Evolutionary conservation across 1,140 invertebrate genomes (phyloP).

Genomic region (Zaprionus capensis): DNA sequence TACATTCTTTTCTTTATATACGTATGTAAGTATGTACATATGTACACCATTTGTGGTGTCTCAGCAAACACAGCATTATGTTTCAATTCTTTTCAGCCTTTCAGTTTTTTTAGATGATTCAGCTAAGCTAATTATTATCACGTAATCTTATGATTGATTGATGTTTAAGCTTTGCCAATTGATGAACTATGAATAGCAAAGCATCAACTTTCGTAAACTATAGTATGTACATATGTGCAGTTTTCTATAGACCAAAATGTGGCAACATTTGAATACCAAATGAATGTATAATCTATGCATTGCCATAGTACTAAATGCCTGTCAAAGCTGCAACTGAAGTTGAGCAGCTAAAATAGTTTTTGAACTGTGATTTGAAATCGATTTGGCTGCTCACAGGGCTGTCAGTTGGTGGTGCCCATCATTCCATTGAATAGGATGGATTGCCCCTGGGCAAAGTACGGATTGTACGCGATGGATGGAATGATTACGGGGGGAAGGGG

Average conservation of each 20-base stretch:
- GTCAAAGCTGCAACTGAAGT: not conserved
- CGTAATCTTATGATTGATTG: not conserved
- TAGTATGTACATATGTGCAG: no score
- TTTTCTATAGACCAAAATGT: not conserved
- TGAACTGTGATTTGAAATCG: constrained; percentile 19
- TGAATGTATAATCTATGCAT: not conserved
- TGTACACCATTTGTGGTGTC: not conserved
- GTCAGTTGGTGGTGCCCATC: not conserved
- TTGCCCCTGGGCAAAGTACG: not conserved
- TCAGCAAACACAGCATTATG: not conserved
- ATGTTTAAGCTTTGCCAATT: no score
- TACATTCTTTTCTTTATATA: no score
- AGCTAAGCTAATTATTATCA: not conserved
- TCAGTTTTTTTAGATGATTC: not conserved
- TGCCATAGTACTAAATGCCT: not conserved
- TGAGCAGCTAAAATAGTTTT: constrained; percentile 16
- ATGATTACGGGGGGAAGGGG: not conserved
- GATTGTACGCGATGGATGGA: not conserved
- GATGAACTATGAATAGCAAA: no score
- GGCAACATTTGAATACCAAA: not conserved
- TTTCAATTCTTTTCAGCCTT: not conserved
- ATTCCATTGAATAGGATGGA: not conserved
- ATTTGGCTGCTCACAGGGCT: constrained; percentile 20
- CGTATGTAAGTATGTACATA: not conserved
- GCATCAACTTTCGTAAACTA: no score